Base-by-base conservation (phyloP, 2,797 vertebrate genomes). In the Sebastes trivittatus region DNA sequence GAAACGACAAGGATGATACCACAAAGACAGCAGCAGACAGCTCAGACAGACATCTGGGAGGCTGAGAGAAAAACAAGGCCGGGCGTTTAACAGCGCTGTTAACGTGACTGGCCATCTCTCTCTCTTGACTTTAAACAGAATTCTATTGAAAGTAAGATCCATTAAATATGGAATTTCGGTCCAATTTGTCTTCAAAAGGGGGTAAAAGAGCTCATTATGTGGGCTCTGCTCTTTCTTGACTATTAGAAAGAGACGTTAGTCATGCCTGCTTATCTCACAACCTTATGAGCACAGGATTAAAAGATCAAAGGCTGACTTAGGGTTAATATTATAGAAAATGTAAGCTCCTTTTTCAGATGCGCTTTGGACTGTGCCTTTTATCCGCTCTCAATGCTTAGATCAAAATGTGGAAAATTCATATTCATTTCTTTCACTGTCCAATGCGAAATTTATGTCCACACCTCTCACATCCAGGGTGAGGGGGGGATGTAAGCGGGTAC, bases 201-300 rank as follows among this genome's bases (percentile, higher is more conserved):
- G 91, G 91, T 92, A 95, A 94, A 96, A 95, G 85, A 95, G 94
- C 95, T 97, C 96, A 95, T 97, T 97, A 97, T 95, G 93, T 95
- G 95, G 93, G 93, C 93, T 94, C 94, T 93, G 94, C 95, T 95
- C 94, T 96, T 95, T 94, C 90, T 95, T 95, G 95, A 95, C 96
- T 96, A 96, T 97, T 96, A 97, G 95, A 97, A 97, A 97, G 96
- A 96, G 96, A 96, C 94, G 96, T 97, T 97, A 95, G 95, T 97
- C 97, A 98, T 88, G 95, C 96, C 95, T 95, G 95, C 97, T 98
- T 98, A 98, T 98, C 97, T 96, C 95, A 96, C 97, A 98, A 97
- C 97, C 96, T 97, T 97, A 97, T 97, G 97, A 97, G 97, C 94
- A 94, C 94, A 88, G 97, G 97, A 99, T 99, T 98, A 98, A 97